These are phyloP conservation scores for Drosophila emarginata DNA, from an alignment of 2,888 invertebrate species.

Conservation along the genomic window DNA sequence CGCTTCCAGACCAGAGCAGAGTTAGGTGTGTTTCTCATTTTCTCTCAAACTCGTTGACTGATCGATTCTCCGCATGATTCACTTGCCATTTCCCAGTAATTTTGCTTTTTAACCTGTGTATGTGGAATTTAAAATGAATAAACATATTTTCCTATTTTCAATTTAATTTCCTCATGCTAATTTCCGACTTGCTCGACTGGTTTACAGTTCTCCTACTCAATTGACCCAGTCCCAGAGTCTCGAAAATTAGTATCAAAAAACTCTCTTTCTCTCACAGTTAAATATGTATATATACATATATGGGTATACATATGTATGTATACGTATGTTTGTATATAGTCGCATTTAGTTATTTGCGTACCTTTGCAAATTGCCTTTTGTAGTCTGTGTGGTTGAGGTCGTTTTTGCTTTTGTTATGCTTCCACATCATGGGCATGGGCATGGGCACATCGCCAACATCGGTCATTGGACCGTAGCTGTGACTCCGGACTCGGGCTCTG, in stretches of 20 bases:
- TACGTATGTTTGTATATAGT: no score
- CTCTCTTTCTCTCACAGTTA: not conserved
- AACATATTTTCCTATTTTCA: not conserved
- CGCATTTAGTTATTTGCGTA: not conserved
- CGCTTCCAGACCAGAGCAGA: not conserved
- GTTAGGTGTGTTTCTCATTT: slow-evolving; percentile 56
- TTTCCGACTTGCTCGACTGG: slow-evolving; percentile 38
- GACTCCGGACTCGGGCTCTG: slow-evolving; percentile 25
- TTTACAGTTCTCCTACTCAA: slow-evolving; percentile 40
- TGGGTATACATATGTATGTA: no score
- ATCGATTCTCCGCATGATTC: slow-evolving; percentile 49
- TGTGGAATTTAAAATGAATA: slow-evolving; percentile 13
- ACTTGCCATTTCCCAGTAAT: slow-evolving; percentile 56
- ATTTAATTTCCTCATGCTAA: slow-evolving; percentile 8
- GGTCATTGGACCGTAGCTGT: slow-evolving; percentile 71
- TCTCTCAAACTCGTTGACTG: slow-evolving; percentile 57
- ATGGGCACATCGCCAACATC: slow-evolving; percentile 55
- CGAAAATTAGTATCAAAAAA: slow-evolving; percentile 29
- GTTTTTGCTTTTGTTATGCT: slow-evolving; percentile 68
- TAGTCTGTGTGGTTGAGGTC: slow-evolving; percentile 60
- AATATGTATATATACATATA: slow-evolving; percentile 1
- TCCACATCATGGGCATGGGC: slow-evolving; percentile 31
- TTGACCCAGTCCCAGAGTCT: slow-evolving; percentile 60
- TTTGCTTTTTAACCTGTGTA: slow-evolving; percentile 25
- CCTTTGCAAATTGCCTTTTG: slow-evolving; percentile 39